phyloP scores from a whole-genome alignment of 2,797 vertebrate genomes.

The Allobates femoralis region DNA sequence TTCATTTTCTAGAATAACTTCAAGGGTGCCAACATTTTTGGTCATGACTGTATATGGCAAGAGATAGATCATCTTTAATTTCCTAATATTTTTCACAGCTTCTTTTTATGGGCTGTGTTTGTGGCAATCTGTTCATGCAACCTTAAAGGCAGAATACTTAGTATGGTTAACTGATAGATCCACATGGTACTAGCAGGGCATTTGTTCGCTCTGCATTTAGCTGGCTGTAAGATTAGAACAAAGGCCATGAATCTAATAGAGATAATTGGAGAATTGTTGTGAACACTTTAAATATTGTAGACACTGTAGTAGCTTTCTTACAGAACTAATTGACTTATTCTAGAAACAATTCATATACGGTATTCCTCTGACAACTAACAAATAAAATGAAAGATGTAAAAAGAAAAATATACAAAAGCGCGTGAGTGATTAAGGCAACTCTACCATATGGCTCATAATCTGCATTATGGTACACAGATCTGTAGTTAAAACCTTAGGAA shows the following conservation, averaged over 20 bases:
- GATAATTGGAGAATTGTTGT: background rate
- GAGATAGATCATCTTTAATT: background rate
- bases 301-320: background rate
- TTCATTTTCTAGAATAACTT: too few species aligned
- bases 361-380: slow-evolving; percentile 33
- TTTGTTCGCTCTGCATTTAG: background rate
- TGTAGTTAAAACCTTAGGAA: slow-evolving; percentile 60
- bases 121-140: background rate
- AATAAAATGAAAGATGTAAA: slow-evolving; percentile 49
- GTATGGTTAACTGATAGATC: background rate
- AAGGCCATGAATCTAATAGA: background rate
- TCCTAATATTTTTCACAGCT: background rate
- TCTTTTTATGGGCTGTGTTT: too few species aligned
- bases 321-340: background rate
- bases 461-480: slow-evolving; percentile 60
- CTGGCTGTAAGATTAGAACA: background rate
- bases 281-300: background rate
- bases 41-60: too few species aligned
- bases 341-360: slow-evolving; percentile 21
- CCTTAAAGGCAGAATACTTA: background rate
- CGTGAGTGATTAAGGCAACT: slow-evolving; percentile 57
- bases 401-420: slow-evolving; percentile 35
- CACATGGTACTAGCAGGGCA: background rate
- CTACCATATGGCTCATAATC: slow-evolving; percentile 61
- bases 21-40: too few species aligned